phyloP scores from a whole-genome alignment of 2,797 vertebrate genomes.

The Peromyscus melanophrys region DNA sequence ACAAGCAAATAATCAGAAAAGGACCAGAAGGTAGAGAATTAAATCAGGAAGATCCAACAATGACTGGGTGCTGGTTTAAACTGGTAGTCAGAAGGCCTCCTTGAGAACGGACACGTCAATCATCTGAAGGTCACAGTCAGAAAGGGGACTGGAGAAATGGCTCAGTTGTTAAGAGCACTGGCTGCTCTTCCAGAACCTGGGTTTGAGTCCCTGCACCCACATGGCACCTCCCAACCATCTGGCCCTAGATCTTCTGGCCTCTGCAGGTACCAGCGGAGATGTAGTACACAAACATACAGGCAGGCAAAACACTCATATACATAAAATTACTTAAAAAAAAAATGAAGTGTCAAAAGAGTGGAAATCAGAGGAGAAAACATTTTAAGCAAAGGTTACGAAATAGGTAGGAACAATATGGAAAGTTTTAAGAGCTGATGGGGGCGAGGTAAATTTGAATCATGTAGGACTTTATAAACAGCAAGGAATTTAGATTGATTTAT shows the following conservation, averaged over 20 bases:
- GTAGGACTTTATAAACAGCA: neutral
- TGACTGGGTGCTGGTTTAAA: neutral
- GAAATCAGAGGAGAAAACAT: conserved; percentile 5
- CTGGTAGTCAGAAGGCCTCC: neutral
- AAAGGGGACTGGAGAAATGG: neutral
- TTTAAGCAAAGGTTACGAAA: neutral
- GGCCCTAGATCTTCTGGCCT: neutral
- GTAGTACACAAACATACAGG: neutral
- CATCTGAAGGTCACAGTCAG: neutral
- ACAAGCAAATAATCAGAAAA: conserved; percentile 6
- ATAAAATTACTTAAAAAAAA: neutral
- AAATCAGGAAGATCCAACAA: neutral
- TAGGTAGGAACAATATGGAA: neutral
- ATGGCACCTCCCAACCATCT: neutral
- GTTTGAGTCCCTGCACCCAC: neutral
- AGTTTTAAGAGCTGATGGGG: neutral
- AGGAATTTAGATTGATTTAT: neutral
- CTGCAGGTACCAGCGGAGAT: neutral
- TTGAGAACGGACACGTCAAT: neutral
- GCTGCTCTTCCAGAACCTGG: neutral
- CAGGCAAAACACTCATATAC: neutral
- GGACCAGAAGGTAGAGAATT: conserved; percentile 14
- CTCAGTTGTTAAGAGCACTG: neutral
- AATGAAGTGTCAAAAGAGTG: neutral
- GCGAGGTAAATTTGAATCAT: neutral